These are phyloP conservation scores for Rhynchophorus ferrugineus DNA, from an alignment of 1,140 invertebrate genomes.

Conservation along the genomic window DNA sequence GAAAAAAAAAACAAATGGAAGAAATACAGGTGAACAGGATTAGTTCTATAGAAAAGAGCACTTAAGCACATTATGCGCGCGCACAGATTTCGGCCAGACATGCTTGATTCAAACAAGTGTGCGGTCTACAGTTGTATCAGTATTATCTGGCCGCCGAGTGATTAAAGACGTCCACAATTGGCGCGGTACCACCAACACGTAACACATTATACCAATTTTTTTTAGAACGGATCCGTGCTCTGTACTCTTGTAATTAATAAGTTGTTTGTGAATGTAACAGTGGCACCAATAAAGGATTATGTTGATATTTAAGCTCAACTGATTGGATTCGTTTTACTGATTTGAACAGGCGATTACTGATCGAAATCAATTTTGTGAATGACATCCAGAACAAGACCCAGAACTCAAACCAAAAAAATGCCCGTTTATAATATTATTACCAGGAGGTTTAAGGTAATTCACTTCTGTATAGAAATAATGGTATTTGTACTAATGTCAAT, in stretches of 20 bases:
- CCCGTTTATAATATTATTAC: constrained; percentile 51
- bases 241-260: constrained; percentile 14
- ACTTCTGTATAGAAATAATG: too few species aligned
- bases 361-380: constrained; percentile 19
- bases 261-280: constrained; percentile 14
- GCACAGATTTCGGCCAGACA: constrained; percentile 8
- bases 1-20: constrained; percentile 11
- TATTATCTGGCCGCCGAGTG: constrained; percentile 20
- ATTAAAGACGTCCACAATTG: too few species aligned
- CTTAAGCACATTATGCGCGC: constrained; percentile 18
- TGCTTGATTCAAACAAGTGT: constrained; percentile 22
- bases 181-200: too few species aligned
- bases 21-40: too few species aligned
- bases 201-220: background rate
- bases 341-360: constrained; percentile 10
- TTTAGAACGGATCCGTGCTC: constrained; percentile 1
- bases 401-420: constrained; percentile 36
- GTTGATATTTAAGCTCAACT: constrained; percentile 4
- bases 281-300: constrained; percentile 21
- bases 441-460: constrained; percentile 46
- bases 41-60: too few species aligned
- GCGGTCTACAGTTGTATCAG: constrained; percentile 20
- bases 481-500: too few species aligned
- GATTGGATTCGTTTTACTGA: background rate
- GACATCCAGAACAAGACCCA: constrained; percentile 22